Conservation (phyloP, 2,888 invertebrate species). For the Epicampocera succincta region DNA sequence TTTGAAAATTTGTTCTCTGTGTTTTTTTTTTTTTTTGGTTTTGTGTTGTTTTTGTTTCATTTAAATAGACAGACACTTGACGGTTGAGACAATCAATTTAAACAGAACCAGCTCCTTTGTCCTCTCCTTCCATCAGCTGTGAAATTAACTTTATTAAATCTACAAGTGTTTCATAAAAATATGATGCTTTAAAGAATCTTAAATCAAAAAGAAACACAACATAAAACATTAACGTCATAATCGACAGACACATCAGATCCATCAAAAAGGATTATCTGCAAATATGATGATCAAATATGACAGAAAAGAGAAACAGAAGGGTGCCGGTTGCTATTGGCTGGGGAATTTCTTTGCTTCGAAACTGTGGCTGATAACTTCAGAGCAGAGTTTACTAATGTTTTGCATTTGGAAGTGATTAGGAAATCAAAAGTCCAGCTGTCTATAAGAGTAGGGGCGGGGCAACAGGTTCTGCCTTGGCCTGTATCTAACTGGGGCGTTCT, state of each 20-base stretch:
- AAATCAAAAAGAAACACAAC: not conserved
- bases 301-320: constrained; percentile 13
- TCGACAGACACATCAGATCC: constrained; percentile 34
- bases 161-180: constrained; percentile 7
- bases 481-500: too few relatives aligned
- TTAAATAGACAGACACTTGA: constrained; percentile 56
- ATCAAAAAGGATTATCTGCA: constrained; percentile 55
- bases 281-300: constrained; percentile 32
- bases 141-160: constrained; percentile 57
- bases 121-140: constrained; percentile 31
- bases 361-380: not conserved
- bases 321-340: constrained; percentile 11
- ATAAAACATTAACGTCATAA: constrained; percentile 22
- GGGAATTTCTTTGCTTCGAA: not conserved
- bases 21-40: not conserved
- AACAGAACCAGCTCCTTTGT: constrained; percentile 28
- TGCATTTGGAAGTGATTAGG: not conserved
- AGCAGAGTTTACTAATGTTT: not conserved
- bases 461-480: too few relatives aligned
- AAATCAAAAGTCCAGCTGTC: too few relatives aligned
- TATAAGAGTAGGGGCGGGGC: too few relatives aligned
- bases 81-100: constrained; percentile 59
- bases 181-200: not conserved
- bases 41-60: too few relatives aligned
- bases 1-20: constrained; percentile 2